phyloP scores from a whole-genome alignment of 2,113 vertebrate species.

The Pipra filicauda region DNA sequence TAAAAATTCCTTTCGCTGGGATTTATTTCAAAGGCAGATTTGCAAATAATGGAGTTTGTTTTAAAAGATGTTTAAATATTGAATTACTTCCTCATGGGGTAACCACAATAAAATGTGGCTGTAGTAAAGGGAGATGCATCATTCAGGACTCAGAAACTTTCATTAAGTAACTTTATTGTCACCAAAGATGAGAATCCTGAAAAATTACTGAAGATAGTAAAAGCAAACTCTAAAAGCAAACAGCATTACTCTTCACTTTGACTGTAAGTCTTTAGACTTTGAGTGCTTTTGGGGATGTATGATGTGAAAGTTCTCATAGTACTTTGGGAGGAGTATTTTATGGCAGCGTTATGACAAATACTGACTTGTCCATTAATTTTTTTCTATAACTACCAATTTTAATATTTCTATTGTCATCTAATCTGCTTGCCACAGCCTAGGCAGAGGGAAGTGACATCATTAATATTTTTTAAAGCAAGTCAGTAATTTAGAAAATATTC shows the following conservation, averaged over 20 bases:
- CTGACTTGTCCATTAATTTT: not conserved
- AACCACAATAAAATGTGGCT: conserved; percentile 59
- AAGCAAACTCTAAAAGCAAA: conserved; percentile 22
- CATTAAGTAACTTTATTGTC: conserved; percentile 11
- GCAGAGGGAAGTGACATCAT: conserved; percentile 19
- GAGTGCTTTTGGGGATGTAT: conserved; percentile 32
- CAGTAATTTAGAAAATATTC: conserved; percentile 34
- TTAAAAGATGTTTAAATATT: conserved; percentile 40
- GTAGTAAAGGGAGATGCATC: conserved; percentile 52
- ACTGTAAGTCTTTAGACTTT: conserved; percentile 13
- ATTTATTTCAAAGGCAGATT: conserved; percentile 62
- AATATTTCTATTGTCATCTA: conserved; percentile 1
- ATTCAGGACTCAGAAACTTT: not conserved
- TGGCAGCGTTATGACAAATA: not conserved
- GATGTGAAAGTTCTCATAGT: conserved; percentile 52
- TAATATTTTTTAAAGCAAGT: conserved; percentile 39
- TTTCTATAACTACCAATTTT: not conserved
- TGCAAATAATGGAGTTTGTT: conserved; percentile 40
- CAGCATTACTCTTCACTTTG: conserved; percentile 31
- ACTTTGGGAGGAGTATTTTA: conserved; percentile 33
- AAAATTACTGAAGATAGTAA: not conserved
- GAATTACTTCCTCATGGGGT: conserved; percentile 56
- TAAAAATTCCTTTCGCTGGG: conserved; percentile 36
- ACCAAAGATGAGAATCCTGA: conserved; percentile 60
- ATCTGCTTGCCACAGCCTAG: conserved; percentile 35